phyloP scores from a whole-genome alignment of 2,113 vertebrate genomes.

The Amia ocellicauda region DNA sequence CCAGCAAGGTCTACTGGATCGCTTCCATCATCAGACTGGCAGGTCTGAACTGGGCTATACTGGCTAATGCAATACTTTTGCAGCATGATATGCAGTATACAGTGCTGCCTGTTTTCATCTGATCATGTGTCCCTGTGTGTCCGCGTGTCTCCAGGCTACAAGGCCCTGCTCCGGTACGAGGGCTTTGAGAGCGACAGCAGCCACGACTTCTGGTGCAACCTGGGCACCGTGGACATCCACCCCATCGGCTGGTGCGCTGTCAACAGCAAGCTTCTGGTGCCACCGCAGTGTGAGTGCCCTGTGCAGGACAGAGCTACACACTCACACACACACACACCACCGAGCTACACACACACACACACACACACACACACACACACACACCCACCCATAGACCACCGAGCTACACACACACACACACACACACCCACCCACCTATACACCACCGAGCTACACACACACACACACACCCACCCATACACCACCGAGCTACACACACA shows the following conservation, averaged over 20 bases:
- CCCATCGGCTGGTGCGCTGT: conserved; percentile 94
- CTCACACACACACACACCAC: neutral
- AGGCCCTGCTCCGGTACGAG: conserved; percentile 82
- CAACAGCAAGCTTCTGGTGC: conserved; percentile 92
- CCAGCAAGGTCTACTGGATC: conserved; percentile 95
- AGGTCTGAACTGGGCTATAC: conserved; percentile 64
- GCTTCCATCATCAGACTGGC: conserved; percentile 80
- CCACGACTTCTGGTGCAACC: conserved; percentile 90
- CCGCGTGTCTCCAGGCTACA: conserved; percentile 72
- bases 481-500: too few relatives aligned
- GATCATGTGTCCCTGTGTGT: neutral
- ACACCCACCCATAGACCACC: too few relatives aligned
- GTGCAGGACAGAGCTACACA: neutral
- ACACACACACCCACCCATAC: too few relatives aligned
- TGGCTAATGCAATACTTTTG: too few relatives aligned
- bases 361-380: too few relatives aligned
- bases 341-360: neutral
- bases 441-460: too few relatives aligned
- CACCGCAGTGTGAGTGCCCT: conserved; percentile 79
- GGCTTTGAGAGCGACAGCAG: conserved; percentile 82
- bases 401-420: too few relatives aligned
- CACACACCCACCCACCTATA: too few relatives aligned
- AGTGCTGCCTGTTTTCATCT: neutral
- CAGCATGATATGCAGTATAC: too few relatives aligned
- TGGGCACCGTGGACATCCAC: conserved; percentile 85